Evolutionary conservation across 2,113 vertebrate species (phyloP), one percentile per base, ranked within the genome.

Genomic region (Tachysurus fulvidraco): DNA sequence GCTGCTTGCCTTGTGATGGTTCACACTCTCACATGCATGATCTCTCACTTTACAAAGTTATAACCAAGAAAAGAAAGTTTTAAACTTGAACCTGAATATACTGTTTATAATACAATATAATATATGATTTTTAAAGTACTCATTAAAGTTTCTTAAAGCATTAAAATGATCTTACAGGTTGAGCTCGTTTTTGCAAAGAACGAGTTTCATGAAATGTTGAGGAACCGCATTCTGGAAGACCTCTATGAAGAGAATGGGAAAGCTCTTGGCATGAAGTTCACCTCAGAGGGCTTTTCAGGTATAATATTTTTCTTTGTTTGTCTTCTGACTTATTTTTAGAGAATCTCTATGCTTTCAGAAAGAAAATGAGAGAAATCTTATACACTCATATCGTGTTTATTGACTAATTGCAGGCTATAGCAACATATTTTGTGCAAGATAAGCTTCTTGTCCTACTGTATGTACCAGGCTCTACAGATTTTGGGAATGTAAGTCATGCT

Each of bases 401-500:
- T 50, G 21, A 5, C 2, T 25, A 25, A 12, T 1, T 67, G 14
- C 25, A 65, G 5, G 46, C 1, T 50, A 50, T 50, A 9, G 8
- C 46, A 50, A 50, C 46, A 50, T 50, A 60, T 30, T 71, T 36
- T 19, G 30, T 44, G 36, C 17, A 64, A 64, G 62, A 11, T 64
- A n/a, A n/a, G 41, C 28, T 65, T 10, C 12, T 59, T 73, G 36
- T 36, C 36, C 25, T 55, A 5, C 60, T 14, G 17, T 67, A 14
- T 50, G 5, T 67, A 13, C 50, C 93, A 97, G 96, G 96, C 88
- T 97, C 96, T 86, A 97, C 96, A 0, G 96, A 97, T 92, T 97
- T 97, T 91, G 96, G 97, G 84, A 97, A 97, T 88, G 96, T 97
- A 54, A 94, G 94, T 0, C 96, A 95, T 93, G 93, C 94, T 41